Conservation (phyloP, 2,113 vertebrate species). For the Cryptomyrus ogoouensis region DNA sequence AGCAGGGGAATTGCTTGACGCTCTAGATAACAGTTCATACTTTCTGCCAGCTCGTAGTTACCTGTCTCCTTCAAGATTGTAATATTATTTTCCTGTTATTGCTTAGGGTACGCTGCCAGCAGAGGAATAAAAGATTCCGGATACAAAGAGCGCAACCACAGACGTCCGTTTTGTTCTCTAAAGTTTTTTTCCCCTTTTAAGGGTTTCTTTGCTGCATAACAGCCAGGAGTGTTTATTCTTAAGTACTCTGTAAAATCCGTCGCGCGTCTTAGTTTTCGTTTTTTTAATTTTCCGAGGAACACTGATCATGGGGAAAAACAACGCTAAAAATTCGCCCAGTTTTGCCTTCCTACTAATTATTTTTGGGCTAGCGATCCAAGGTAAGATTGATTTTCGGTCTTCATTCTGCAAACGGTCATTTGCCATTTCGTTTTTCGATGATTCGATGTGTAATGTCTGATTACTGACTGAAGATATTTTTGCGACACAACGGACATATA, state of each 20-base stretch:
- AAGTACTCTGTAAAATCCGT: neutral
- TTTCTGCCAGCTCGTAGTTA: neutral
- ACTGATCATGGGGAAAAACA: slow-evolving; percentile 47
- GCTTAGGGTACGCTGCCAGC: neutral
- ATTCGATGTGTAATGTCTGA: neutral
- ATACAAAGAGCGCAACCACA: slow-evolving; percentile 18
- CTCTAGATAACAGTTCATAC: neutral
- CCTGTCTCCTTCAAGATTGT: neutral
- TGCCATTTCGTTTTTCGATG: neutral
- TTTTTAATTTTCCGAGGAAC: slow-evolving; percentile 27
- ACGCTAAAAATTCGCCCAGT: slow-evolving; percentile 34
- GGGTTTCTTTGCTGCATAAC: neutral
- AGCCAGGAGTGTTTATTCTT: slow-evolving; percentile 11
- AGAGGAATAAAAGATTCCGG: slow-evolving; percentile 12
- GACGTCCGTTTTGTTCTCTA: slow-evolving; percentile 21
- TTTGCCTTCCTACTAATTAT: slow-evolving; percentile 37
- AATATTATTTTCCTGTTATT: neutral
- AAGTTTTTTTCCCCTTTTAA: slow-evolving; percentile 20
- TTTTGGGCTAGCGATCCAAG: slow-evolving; percentile 42
- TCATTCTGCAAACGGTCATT: neutral
- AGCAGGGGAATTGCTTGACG: neutral
- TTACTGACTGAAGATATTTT: neutral
- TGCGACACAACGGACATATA: neutral
- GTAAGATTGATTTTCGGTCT: slow-evolving; percentile 41
- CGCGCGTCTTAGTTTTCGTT: neutral